Evolutionary conservation across 2,888 invertebrate species (phyloP), one percentile per base, ranked within the genome.

Genomic region (Drosophila conformis): DNA sequence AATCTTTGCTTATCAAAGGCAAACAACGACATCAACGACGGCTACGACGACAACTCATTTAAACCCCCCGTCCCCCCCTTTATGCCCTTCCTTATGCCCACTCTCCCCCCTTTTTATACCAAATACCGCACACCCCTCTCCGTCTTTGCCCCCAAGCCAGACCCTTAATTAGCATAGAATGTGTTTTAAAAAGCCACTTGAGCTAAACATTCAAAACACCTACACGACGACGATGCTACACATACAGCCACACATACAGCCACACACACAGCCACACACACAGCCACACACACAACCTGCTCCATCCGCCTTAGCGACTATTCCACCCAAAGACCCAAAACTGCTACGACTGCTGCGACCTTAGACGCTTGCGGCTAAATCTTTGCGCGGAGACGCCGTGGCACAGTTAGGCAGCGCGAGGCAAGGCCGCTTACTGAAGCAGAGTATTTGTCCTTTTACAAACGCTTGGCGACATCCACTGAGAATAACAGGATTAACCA

Each of bases 181-280:
- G 86, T 86, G 86, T 89, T 88, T 85, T 85, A 90, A 87, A 86
- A 86, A 87, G 90, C 88, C 86, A 85, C 90, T 86, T 89, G 76
- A 78, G 88, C 90, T 89, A 89, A 89, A 85, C 90, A 87, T 89
- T 89, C 88, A 84, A 85, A 87, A 82, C 90, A 89, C 85, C 85
- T 85, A 87, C 80, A 82, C 83, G 56, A 15, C 25, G 18, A 18
- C 27, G 53, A 21, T 21, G 11, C 21, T 11, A 11, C 42, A 11
- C 11, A 40, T n/a, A 35, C 11, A 36, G 10, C 21, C 56, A 1
- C 15, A 25, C 15, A 11, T 25, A 46, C 36, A 13, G 4, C 18
- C 25, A 51, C 31, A 11, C 52, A 40, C 10, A 35, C 11, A 36
- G 10, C 21, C 56, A 1, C 13, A 11, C 52, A 40, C 13, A 35